Percentiles rank a stretch among this genome's conserved stretches.
Conservation (phyloP, 2,888 invertebrate genomes). For the Eilema caniola region DNA sequence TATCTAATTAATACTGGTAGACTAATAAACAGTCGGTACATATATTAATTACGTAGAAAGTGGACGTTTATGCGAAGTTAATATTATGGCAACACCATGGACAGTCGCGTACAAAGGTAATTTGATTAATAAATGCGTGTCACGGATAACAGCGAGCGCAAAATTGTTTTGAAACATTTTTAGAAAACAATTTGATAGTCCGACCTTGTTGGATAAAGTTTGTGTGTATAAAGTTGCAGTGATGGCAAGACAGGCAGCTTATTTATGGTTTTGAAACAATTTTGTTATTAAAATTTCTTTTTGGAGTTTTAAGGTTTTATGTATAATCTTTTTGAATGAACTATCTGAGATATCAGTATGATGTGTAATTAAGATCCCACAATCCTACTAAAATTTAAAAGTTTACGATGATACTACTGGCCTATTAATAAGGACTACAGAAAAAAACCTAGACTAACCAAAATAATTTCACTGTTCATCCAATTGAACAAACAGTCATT, state of each 20-base stretch:
- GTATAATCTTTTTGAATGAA: no score
- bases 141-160: slow-evolving; percentile 35
- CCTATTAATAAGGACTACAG: no score
- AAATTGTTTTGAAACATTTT: slow-evolving; percentile 33
- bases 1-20: slow-evolving; percentile 16
- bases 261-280: slow-evolving; percentile 5
- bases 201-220: neutral
- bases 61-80: slow-evolving; percentile 27
- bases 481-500: no score
- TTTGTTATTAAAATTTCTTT: neutral
- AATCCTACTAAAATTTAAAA: no score
- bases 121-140: slow-evolving; percentile 54
- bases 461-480: no score
- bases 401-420: no score
- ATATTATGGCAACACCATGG: slow-evolving; percentile 40
- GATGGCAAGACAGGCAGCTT: neutral
- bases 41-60: slow-evolving; percentile 28
- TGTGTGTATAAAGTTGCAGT: neutral
- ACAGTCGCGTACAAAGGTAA: slow-evolving; percentile 26
- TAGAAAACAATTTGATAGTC: slow-evolving; percentile 8
- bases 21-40: slow-evolving; percentile 17
- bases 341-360: no score
- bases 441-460: no score
- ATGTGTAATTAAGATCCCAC: no score
- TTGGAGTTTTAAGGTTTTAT: neutral